A percentile compares a stretch with the other conserved stretches of the same genome.
Evolutionary conservation across 92 coral and sea anemone genomes (phyloP).

Genomic region (Pocillopora meandrina): DNA sequence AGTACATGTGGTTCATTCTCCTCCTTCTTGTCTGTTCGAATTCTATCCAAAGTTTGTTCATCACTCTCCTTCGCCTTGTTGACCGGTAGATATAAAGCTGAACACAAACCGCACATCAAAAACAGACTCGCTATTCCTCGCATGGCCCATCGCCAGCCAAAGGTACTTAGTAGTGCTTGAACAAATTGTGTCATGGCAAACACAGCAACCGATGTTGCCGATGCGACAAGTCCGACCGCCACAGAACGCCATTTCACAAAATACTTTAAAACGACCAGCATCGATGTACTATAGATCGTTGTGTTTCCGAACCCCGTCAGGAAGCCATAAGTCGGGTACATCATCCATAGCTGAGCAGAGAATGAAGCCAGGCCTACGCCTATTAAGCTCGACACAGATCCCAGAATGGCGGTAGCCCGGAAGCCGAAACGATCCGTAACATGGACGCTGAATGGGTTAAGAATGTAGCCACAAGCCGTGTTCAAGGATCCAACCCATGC

Average conservation of each 20-base stretch:
- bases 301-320: not conserved
- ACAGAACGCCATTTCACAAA: constrained; percentile 33
- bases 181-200: constrained; percentile 19
- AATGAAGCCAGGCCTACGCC: not conserved
- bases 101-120: constrained; percentile 2
- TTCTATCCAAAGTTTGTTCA: not conserved
- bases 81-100: constrained; percentile 10
- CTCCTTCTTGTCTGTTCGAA: not conserved
- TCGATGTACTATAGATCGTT: not conserved
- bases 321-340: not conserved
- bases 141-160: constrained; percentile 7
- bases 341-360: no score
- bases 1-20: constrained; percentile 3
- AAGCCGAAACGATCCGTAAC: constrained; percentile 49
- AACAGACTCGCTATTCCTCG: constrained; percentile 16
- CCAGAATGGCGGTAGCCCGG: constrained; percentile 31
- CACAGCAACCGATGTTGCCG: constrained; percentile 27
- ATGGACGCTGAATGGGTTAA: constrained; percentile 43
- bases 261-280: not conserved
- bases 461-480: constrained; percentile 31
- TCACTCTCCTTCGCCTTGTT: not conserved
- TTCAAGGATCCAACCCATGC: constrained; percentile 55
- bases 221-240: constrained; percentile 34
- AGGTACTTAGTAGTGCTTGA: constrained; percentile 19
- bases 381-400: not conserved